Evolutionary conservation across 2,797 vertebrate genomes (phyloP).

Genomic region (Carcharodon carcharias): DNA sequence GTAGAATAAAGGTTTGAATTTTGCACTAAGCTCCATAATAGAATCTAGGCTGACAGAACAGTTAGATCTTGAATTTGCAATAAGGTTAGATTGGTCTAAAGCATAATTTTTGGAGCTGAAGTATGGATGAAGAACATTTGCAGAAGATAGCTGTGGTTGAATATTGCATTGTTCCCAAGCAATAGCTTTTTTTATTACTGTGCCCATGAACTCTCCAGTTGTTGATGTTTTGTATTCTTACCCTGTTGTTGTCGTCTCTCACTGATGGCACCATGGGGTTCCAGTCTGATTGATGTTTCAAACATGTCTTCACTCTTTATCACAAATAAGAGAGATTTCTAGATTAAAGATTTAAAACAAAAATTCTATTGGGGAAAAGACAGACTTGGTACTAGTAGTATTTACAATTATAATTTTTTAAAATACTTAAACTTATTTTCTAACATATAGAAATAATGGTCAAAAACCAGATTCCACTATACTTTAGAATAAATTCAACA

Average conservation of each 20-base stretch:
- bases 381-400: not conserved
- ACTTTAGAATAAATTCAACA: not conserved
- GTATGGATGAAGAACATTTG: not conserved
- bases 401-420: not conserved
- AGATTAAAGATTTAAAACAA: not conserved
- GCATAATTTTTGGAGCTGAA: not conserved
- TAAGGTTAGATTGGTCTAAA: not conserved
- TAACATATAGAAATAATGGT: not conserved
- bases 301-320: conserved; percentile 17
- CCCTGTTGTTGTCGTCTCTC: not conserved
- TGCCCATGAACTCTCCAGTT: not conserved
- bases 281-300: not conserved
- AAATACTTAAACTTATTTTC: not conserved
- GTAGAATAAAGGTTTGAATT: not conserved
- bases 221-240: not conserved
- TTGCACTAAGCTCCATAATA: not conserved
- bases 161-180: not conserved
- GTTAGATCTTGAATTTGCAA: not conserved
- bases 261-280: not conserved
- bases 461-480: not conserved
- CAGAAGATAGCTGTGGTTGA: not conserved
- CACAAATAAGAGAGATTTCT: conserved; percentile 22
- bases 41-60: not conserved
- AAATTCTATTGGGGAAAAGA: not conserved
- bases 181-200: not conserved